A percentile compares a stretch with the other conserved stretches of the same genome.
Evolutionary conservation across 92 coral and sea anemone genomes (phyloP).

Genomic region (Pocillopora grandis): DNA sequence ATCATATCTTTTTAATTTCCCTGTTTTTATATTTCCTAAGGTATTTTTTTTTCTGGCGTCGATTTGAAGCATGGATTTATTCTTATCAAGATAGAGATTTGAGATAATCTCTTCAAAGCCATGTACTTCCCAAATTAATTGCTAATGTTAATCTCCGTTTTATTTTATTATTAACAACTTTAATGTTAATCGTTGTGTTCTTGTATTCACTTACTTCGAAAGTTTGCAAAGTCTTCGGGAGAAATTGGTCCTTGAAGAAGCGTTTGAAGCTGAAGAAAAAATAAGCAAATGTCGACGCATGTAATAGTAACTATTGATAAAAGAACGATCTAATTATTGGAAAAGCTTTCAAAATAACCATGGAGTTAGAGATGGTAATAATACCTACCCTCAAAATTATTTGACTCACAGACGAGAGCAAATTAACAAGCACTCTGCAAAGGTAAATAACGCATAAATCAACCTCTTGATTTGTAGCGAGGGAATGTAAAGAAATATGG

Average conservation of each 20-base stretch:
- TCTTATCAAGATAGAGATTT: too few species aligned
- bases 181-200: background rate
- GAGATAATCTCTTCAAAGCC: too few species aligned
- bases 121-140: background rate
- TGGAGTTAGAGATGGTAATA: background rate
- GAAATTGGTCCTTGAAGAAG: background rate
- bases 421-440: conserved; percentile 6
- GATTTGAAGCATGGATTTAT: too few species aligned
- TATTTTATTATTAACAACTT: background rate
- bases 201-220: background rate
- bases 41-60: too few species aligned
- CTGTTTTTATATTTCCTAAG: too few species aligned
- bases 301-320: background rate
- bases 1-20: too few species aligned
- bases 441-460: background rate
- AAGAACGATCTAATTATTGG: background rate
- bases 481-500: too few species aligned
- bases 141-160: background rate
- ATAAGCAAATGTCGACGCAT: too few species aligned
- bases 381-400: background rate
- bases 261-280: background rate
- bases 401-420: background rate
- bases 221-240: background rate
- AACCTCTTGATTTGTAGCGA: background rate
- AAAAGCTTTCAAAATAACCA: background rate